Evolutionary conservation across 2,888 invertebrate species (phyloP), one percentile per base, ranked within the genome.

Genomic region (Leptothorax acervorum): DNA sequence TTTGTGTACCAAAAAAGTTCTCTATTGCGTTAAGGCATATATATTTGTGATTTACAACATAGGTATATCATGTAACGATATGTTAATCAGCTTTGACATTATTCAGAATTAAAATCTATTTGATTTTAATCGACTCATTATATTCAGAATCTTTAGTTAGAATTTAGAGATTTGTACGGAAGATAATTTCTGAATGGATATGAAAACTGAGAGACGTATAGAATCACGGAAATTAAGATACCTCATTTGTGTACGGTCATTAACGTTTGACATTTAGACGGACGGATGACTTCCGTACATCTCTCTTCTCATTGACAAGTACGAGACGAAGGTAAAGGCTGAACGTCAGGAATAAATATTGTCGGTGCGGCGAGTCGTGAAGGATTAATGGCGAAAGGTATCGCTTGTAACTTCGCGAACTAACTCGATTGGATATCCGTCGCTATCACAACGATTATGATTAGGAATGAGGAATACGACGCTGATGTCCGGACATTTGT

Each of bases 371-470:
- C 6, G 68, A 68, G 66, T 39, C 42, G 53, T 76, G 42, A 76
- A 76, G 55, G 28, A 78, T 78, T 66, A 66, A 78, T 66, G 55
- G 55, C 68, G 31, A 3, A 48, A 9, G 68, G 31, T 57, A 57
- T 68, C 28, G 35, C n/a, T 45, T n/a, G 68, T 15, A 55, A 31
- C 28, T 45, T 42, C 3, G 39, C 53, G 11, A 45, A 55, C n/a
- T 23, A n/a, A 42, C 12, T 28, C 28, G 0, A 11, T 57, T 55
- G 31, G 9, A 11, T 45, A 31, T 35, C 6, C 31, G 39, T 42
- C 15, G 8, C 15, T 35, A 15, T 57, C 35, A n/a, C 5, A 9
- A 55, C 12, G 42, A 39, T 18, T 55, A 28, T 60, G 15, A 79
- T 60, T 48, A 35, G 9, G 68, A 78, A 48, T 18, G 57, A 71